Base-by-base conservation (phyloP, 2,888 invertebrate species). In the Clostera curtula region DNA sequence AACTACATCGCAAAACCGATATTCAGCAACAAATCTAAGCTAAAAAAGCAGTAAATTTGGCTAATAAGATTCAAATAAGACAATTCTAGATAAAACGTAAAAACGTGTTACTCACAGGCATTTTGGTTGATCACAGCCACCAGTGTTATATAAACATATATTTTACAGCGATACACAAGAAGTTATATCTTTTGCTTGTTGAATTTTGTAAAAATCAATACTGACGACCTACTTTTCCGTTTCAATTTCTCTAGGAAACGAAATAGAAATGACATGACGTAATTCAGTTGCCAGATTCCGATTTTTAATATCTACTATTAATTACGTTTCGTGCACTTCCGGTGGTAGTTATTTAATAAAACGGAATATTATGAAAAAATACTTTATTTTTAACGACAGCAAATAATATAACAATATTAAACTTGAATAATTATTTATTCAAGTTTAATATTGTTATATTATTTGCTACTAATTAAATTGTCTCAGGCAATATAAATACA, bases 181-280 rank as follows among this genome's bases (percentile, higher is more conserved):
- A 42, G 56, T 38, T 49, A 46, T 40, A 55, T 56, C 67, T 65
- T 51, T 70, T 71, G 69, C 67, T 66, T 58, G 63, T 49, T 50
- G 58, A 64, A 60, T 65, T 61, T 55, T 63, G 48, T 49, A 69
- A 77, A 77, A 80, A 77, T 79, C 79, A 72, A 76, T 79, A 72
- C 52, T 45, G 59, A 49, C 70, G 71, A 77, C 76, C 77, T 75
- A 76, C 62, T 74, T 74, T 68, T 52, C 56, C 56, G 55, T 55
- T 56, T 56, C 56, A 49, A 57, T 57, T 58, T 59, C 60, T 51
- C 52, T 36, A 31, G 23, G 33, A 37, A 60, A 56, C 64, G 61
- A 56, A 65, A 61, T 56, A 43, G 57, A 56, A 58, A 57, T 62
- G 63, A 59, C 59, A 51, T 63, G 63, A 64, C 59, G 47, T 62